Conservation (phyloP, 2,888 invertebrate species). For the Mylabris sibirica region DNA sequence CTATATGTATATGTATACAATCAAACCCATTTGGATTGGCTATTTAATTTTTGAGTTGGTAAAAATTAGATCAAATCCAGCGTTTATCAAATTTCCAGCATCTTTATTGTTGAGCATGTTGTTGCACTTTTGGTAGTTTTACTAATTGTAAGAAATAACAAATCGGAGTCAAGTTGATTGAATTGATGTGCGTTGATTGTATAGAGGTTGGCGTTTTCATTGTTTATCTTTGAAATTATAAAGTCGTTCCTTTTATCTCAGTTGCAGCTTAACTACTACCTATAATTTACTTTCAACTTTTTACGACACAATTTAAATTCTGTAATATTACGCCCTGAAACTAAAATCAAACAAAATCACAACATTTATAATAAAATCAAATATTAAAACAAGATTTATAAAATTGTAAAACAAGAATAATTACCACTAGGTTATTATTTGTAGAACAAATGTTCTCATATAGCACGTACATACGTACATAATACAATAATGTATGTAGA, state of each 20-base stretch:
- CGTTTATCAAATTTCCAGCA: too few relatives aligned
- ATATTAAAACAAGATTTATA: conserved; percentile 35
- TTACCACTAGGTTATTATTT: conserved; percentile 27
- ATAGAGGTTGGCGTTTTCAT: conserved; percentile 37
- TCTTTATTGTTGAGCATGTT: neutral
- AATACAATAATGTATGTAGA: conserved; percentile 3
- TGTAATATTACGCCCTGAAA: conserved; percentile 42
- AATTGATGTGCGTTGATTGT: conserved; percentile 28
- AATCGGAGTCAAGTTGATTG: neutral
- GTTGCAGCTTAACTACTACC: conserved; percentile 26
- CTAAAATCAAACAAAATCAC: conserved; percentile 22
- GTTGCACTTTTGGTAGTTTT: neutral
- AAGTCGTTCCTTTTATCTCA: conserved; percentile 21
- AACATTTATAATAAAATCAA: conserved; percentile 19
- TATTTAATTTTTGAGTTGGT: neutral
- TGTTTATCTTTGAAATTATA: conserved; percentile 51
- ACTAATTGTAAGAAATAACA: neutral
- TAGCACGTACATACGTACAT: conserved; percentile 30
- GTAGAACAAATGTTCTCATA: conserved; percentile 36
- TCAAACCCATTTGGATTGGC: neutral
- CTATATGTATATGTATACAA: neutral
- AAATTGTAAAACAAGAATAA: conserved; percentile 31
- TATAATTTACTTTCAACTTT: conserved; percentile 42
- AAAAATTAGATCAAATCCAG: neutral
- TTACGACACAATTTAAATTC: conserved; percentile 54